Base-by-base conservation (phyloP, 2,888 invertebrate species). In the Hypsopygia costalis region DNA sequence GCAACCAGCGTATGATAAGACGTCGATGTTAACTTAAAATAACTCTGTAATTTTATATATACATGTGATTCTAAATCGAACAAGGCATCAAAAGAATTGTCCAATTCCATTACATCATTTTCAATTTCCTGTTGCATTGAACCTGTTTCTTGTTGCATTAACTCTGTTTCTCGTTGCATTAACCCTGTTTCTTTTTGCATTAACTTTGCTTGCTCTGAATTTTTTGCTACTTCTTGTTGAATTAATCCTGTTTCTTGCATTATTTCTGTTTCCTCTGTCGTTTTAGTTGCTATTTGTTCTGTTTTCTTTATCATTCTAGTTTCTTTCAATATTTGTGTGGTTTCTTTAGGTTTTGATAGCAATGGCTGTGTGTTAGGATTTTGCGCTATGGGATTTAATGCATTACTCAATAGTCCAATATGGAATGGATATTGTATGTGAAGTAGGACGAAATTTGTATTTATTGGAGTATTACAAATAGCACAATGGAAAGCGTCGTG, bases 51-150 rank as follows among this genome's bases (percentile, higher is more conserved):
- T 41, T 58, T 61, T 3, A 67, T 38, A 43, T 54, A 58, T 0
- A 65, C 41, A 16, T 42, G 46, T 8, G 56, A 55, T 11, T 60
- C 58, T 0, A 39, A 8, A 36, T 59, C 50, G 5, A 60, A 49
- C 0, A 36, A 25, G 0, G 40, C 35, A 6, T 52, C 36, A 5
- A 29, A 22, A 0, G 50, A 51, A 5, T 47, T 52, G 5, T 52
- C 35, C 6, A 33, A n/a, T 11, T 38, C 39, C 5, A 31, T 34
- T 35, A 27, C 7, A 6, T 43, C 16, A 34, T 40, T 16, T 3
- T 44, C 16, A 40, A 27, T 39, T 45, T 27, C 44, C 21, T 25
- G 5, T 2, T 8, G 1, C 3, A 25, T 25, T 25, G 2, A 6
- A 3, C 3, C 40, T 39, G 11, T 34, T 21, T 40, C 6, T 30